Evolutionary conservation across 2,113 vertebrate genomes (phyloP), one percentile per base, ranked within the genome.

Genomic region (Psephotus haematonotus): DNA sequence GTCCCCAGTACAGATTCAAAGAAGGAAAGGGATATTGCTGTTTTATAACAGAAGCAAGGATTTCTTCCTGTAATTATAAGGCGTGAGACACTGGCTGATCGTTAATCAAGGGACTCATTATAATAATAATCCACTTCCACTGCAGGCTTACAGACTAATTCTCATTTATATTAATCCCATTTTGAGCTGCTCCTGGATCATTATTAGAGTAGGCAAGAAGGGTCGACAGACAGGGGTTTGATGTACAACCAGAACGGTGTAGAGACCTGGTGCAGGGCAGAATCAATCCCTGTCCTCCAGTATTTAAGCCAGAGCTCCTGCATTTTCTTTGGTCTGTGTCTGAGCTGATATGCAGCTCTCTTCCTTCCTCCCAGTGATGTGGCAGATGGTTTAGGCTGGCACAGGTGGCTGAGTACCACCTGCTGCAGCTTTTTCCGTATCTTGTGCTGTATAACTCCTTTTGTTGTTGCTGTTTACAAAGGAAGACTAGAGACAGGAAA

Each of bases 371-470:
- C 19, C 39, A 74, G 64, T 47, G 49, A 65, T 90, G 77, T 49
- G 53, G 67, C 97, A 97, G 96, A 96, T 97, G 93, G 95, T 33
- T 93, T 55, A 49, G 64, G 46, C 60, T 91, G 74, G 72, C 74
- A 68, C 87, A 93, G 81, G 72, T 91, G 65, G 50, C 44, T 18
- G 20, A 50, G 25, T 81, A 89, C 78, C 90, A 91, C 96, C 92
- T 90, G 93, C 91, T 95, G 86, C 33, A 92, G 33, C 23, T 43
- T 86, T 59, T 80, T 68, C 1, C 1, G 11, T 82, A 8, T 44
- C 55, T 80, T 90, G 91, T 53, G 8, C 35, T 55, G 2, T 55
- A n/a, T 57, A 69, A 18, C 8, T 35, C 37, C 15, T 78, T 82
- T 82, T 79, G 25, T 50, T 69, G 14, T 17, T 82, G 27, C 10